phyloP scores from a whole-genome alignment of 2,113 vertebrate genomes.

The Fregata magnificens region DNA sequence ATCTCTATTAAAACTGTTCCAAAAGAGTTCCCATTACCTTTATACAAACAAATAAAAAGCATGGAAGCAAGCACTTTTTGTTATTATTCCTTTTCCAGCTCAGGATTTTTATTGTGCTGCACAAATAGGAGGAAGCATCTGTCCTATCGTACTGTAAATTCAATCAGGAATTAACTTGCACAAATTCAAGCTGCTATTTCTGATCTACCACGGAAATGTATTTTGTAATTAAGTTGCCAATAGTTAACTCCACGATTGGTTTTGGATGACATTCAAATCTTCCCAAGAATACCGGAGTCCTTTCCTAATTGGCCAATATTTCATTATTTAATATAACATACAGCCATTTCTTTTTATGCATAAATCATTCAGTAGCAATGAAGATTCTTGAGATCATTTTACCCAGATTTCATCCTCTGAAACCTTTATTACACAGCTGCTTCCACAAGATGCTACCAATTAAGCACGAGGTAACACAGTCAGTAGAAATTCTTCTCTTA shows the following conservation, averaged over 20 bases:
- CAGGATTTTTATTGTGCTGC: background rate
- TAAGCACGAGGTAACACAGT: background rate
- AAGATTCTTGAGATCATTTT: background rate
- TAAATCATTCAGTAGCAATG: background rate
- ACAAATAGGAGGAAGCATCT: slow-evolving; percentile 38
- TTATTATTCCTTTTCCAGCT: background rate
- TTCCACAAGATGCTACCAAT: background rate
- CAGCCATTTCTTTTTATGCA: background rate
- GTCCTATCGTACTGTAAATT: background rate
- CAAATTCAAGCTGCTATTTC: slow-evolving; percentile 21
- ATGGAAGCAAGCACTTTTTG: background rate
- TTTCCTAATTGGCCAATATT: background rate
- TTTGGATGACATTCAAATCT: background rate
- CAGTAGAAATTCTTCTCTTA: background rate
- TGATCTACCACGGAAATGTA: background rate
- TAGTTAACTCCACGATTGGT: background rate
- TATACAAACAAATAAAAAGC: background rate
- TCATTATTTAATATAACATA: background rate
- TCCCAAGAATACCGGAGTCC: background rate
- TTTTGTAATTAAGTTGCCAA: background rate
- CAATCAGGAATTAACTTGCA: background rate
- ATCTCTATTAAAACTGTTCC: background rate
- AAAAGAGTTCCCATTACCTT: background rate
- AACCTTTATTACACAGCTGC: background rate
- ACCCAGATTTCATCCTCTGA: background rate